Evolutionary conservation across 2,113 vertebrate genomes (phyloP).

Genomic region (Megaleporinus macrocephalus): DNA sequence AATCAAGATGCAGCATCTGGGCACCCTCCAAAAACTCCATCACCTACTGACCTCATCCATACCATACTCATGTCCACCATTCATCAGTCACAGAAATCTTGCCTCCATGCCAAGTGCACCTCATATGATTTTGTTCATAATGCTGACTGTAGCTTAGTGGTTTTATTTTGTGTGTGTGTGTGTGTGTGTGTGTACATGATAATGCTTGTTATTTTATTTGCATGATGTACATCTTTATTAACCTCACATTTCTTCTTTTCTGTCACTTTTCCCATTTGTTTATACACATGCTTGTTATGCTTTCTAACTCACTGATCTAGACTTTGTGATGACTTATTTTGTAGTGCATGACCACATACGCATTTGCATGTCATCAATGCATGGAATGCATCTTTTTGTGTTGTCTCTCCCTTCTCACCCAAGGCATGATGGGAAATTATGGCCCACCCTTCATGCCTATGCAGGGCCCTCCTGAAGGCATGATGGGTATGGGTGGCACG

Average conservation of each 20-base stretch:
- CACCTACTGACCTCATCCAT: slow-evolving; percentile 30
- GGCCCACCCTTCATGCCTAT: slow-evolving; percentile 95
- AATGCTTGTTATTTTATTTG: slow-evolving; percentile 32
- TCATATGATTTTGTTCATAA: slow-evolving; percentile 18
- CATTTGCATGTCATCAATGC: slow-evolving; percentile 90
- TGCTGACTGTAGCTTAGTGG: not conserved
- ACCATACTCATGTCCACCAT: slow-evolving; percentile 8
- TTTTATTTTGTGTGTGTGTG: not conserved
- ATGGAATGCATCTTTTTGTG: slow-evolving; percentile 97
- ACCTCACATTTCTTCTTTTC: slow-evolving; percentile 34
- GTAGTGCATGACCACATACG: slow-evolving; percentile 91
- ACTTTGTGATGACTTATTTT: slow-evolving; percentile 54
- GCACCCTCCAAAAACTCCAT: slow-evolving; percentile 43
- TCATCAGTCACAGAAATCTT: not conserved
- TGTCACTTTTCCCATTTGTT: slow-evolving; percentile 43
- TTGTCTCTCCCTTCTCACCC: slow-evolving; percentile 80
- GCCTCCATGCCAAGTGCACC: not conserved
- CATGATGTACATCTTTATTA: slow-evolving; percentile 49
- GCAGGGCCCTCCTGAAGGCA: slow-evolving; percentile 98
- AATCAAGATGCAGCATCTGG: slow-evolving; percentile 67
- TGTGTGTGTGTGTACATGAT: not conserved
- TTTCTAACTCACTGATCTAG: slow-evolving; percentile 74
- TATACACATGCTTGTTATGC: slow-evolving; percentile 55
- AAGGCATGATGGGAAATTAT: slow-evolving; percentile 99
- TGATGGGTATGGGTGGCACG: slow-evolving; percentile 98